These are phyloP conservation scores for Diadema setosum DNA, from an alignment of 35 echinoderm and acorn worm species.

Conservation along the genomic window DNA sequence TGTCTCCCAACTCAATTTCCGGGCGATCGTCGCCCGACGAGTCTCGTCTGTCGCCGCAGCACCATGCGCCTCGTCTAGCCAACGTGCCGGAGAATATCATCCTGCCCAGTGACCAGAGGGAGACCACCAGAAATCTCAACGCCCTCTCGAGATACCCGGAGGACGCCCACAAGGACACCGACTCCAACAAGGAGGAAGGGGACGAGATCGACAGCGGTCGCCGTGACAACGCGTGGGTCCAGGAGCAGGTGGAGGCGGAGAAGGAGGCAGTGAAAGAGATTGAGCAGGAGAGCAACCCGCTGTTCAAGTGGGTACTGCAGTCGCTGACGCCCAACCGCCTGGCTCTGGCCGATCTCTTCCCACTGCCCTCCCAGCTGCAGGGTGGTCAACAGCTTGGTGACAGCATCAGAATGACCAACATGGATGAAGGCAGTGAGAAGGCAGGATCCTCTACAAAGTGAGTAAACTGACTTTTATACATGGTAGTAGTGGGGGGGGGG, in stretches of 20 bases:
- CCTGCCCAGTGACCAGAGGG: neutral
- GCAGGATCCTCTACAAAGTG: constrained; percentile 30
- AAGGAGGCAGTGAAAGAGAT: constrained; percentile 2
- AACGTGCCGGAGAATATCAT: neutral
- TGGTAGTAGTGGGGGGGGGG: no score
- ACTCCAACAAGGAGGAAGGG: neutral
- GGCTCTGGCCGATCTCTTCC: constrained; percentile 48
- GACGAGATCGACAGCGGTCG: neutral
- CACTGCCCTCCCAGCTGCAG: constrained; percentile 8
- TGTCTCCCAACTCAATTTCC: neutral
- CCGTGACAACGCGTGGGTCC: neutral
- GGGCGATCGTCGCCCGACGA: constrained; percentile 1
- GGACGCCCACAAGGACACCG: neutral
- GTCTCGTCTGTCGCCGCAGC: neutral
- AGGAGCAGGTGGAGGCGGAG: constrained; percentile 10
- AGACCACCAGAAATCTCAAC: neutral
- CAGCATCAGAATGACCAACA: constrained; percentile 42
- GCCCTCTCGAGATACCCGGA: neutral
- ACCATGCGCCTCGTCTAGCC: neutral
- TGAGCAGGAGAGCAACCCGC: constrained; percentile 27
- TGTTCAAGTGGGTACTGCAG: constrained; percentile 59
- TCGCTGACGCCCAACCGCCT: constrained; percentile 29
- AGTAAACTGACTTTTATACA: neutral
- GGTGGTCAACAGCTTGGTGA: neutral
- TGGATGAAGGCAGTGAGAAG: constrained; percentile 31